Evolutionary conservation across 2,113 vertebrate genomes (phyloP), one percentile per base, ranked within the genome.

Genomic region (Phoenicopterus ruber): DNA sequence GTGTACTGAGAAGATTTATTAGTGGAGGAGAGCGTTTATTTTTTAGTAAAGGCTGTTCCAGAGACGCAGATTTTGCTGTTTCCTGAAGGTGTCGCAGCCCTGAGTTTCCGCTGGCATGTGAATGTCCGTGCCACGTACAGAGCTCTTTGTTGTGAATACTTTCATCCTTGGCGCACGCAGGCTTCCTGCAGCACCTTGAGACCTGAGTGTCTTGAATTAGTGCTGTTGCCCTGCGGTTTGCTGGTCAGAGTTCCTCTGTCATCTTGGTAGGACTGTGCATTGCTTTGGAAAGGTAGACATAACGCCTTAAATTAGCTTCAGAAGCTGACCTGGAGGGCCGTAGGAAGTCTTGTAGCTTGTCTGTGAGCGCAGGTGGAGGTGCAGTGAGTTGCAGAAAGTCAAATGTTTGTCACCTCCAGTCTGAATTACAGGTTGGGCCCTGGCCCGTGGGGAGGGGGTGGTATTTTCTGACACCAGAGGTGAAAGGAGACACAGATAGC

Each of bases 21-120:
- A 40, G 13, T 52, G n/a, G 20, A n/a, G 34, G 6, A 8, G 5
- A 7, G 4, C 18, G 34, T 92, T 89, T 73, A 44, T 74, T 78
- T 78, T 73, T 93, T 47, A 58, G 40, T 31, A 28, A 82, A 73
- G 17, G 7, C 52, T 50, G 17, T 77, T 78, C 42, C 65, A 47
- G 10, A 71, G 44, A 11, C 46, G 12, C 3, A 14, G 40, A 36
- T 62, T 67, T 82, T 73, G 38, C 59, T 42, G 16, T 86, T 91
- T 82, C n/a, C 72, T 71, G 65, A 24, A 74, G 63, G 16, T 29
- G 36, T 80, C 32, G 13, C 4, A 59, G 4, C 29, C 26, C 40
- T 13, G 63, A 26, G 50, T 49, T 89, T 58, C 79, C 0, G 0
- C 46, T 57, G 36, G 31, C 11, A 2, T 0, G 0, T 62, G 50